Conservation (phyloP, 2,113 vertebrate species). For the Plectropomus leopardus region DNA sequence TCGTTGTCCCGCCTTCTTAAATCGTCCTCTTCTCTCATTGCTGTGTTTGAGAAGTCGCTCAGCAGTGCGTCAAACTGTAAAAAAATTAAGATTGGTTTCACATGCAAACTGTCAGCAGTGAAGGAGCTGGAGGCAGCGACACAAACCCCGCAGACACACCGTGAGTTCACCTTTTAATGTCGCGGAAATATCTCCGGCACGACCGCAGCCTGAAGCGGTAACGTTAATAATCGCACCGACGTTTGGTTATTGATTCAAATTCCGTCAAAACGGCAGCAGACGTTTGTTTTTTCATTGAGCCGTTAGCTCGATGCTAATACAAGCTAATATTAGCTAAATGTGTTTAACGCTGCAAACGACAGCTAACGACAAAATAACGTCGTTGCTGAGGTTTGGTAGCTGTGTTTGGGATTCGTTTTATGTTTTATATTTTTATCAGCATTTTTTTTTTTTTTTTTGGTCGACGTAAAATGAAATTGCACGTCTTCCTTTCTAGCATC, state of each 20-base stretch:
- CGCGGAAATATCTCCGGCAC: neutral
- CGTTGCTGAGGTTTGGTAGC: accelerated
- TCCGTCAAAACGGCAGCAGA: slow-evolving; percentile 31
- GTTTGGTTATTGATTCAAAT: neutral
- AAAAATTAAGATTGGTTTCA: slow-evolving; percentile 62
- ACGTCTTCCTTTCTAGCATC: neutral
- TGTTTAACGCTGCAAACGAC: neutral
- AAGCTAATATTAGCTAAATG: slow-evolving; percentile 25
- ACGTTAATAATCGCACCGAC: accelerated
- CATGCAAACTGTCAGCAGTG: slow-evolving; percentile 64
- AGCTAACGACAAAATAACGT: neutral
- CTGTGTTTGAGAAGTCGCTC: neutral
- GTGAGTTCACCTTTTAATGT: slow-evolving; percentile 61
- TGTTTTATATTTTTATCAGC: too few species aligned
- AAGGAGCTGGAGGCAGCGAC: slow-evolving; percentile 35
- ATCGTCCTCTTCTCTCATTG: slow-evolving; percentile 32
- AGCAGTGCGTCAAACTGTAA: neutral
- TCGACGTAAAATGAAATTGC: too few species aligned
- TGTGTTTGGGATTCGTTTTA: accelerated
- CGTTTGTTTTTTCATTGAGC: slow-evolving; percentile 39
- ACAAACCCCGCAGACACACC: neutral
- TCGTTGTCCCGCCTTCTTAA: neutral
- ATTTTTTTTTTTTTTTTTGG: too few species aligned
- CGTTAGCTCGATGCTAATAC: slow-evolving; percentile 48
- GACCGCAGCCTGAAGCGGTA: accelerated